A percentile compares a stretch with the other conserved stretches of the same genome.
phyloP scores from a whole-genome alignment of 1,140 invertebrate genomes.

The Metaphire vulgaris region DNA sequence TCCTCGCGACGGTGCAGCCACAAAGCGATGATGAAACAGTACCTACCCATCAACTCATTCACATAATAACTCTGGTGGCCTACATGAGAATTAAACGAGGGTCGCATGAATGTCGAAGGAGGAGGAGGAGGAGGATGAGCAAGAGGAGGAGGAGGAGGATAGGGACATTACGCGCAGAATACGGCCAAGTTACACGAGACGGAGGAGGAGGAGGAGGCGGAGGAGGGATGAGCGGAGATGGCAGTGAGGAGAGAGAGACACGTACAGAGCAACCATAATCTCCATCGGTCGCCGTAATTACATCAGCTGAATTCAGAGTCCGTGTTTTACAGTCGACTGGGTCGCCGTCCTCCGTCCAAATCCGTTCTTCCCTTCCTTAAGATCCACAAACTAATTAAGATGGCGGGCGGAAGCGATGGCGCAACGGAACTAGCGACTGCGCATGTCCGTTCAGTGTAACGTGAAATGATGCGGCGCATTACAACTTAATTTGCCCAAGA shows the following conservation, averaged over 20 bases:
- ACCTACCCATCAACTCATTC: too few relatives aligned
- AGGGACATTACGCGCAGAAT: too few relatives aligned
- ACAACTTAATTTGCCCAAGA: conserved; percentile 1
- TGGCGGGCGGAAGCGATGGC: background rate
- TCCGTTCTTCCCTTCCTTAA: background rate
- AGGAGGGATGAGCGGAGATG: background rate
- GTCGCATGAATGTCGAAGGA: too few relatives aligned
- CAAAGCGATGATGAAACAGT: too few relatives aligned
- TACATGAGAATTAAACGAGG: too few relatives aligned
- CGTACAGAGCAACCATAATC: too few relatives aligned
- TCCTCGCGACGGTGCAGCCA: too few relatives aligned
- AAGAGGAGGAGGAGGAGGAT: too few relatives aligned
- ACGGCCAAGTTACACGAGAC: background rate
- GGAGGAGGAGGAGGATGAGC: too few relatives aligned
- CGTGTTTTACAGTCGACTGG: background rate
- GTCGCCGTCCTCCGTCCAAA: background rate
- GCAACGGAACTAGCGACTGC: background rate
- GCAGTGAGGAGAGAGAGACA: background rate
- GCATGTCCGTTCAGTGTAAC: background rate
- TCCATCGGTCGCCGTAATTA: background rate
- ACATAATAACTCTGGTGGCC: too few relatives aligned
- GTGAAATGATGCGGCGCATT: background rate
- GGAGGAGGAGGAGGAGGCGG: background rate
- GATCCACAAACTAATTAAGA: conserved; percentile 1
- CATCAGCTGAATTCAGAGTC: background rate